A percentile compares a stretch with the other conserved stretches of the same genome.
These are phyloP conservation scores for Austrofundulus limnaeus DNA, from an alignment of 2,113 vertebrate genomes.

Conservation along the genomic window DNA sequence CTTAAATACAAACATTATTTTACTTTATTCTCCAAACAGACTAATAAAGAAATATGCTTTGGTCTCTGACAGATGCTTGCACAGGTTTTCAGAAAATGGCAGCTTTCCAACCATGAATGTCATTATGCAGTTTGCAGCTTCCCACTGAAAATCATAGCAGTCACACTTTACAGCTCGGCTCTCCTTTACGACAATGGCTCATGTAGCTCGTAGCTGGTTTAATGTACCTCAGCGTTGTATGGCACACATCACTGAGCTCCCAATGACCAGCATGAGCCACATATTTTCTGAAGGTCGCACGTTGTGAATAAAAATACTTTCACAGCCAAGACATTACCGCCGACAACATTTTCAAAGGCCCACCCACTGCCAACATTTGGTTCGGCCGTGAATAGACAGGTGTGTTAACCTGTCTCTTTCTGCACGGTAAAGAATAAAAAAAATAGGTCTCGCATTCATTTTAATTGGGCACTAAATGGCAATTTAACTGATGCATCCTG, in stretches of 20 bases:
- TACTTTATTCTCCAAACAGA: neutral
- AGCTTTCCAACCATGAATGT: slow-evolving; percentile 13
- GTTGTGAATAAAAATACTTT: slow-evolving; percentile 55
- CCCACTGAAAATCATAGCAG: slow-evolving; percentile 19
- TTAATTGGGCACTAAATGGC: slow-evolving; percentile 23
- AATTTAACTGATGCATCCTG: slow-evolving; percentile 9
- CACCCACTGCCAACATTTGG: slow-evolving; percentile 24
- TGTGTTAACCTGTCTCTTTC: slow-evolving; percentile 25
- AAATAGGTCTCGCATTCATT: slow-evolving; percentile 8
- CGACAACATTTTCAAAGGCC: slow-evolving; percentile 28
- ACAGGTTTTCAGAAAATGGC: slow-evolving; percentile 20
- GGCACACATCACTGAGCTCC: slow-evolving; percentile 56
- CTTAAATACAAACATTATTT: neutral
- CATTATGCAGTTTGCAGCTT: slow-evolving; percentile 19
- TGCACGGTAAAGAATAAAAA: too few relatives aligned
- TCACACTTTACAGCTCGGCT: slow-evolving; percentile 35
- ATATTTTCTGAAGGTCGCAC: slow-evolving; percentile 54
- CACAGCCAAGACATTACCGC: slow-evolving; percentile 29
- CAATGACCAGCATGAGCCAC: slow-evolving; percentile 39
- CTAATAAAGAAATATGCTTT: neutral
- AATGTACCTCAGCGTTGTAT: slow-evolving; percentile 55
- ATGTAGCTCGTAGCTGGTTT: slow-evolving; percentile 57
- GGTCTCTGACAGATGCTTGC: slow-evolving; percentile 18
- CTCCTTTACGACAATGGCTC: slow-evolving; percentile 49
- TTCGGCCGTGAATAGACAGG: slow-evolving; percentile 24